Base-by-base conservation (phyloP, 2,888 invertebrate genomes). In the Prosopocoilus inquinatus region DNA sequence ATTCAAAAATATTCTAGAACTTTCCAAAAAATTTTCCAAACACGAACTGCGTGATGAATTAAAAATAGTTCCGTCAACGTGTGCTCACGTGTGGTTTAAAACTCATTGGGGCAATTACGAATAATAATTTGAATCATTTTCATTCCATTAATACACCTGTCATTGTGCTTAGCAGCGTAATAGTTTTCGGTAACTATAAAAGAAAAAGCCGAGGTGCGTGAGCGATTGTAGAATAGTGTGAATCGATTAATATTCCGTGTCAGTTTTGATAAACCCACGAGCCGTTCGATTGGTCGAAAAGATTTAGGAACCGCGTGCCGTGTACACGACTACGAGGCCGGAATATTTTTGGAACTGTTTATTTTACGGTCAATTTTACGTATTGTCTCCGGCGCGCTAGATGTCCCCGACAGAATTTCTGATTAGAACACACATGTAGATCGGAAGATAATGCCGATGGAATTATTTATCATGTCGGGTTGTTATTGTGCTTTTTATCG, bases 361-460 rank as follows among this genome's bases (percentile, higher is more conserved):
- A 57, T 57, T 60, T 61, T 53, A 59, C 47, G 51, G 49, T 34
- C 39, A 47, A 28, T 39, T 61, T 57, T 53, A 51, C 50, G 50
- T 59, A 60, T 62, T 65, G 66, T 68, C 67, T 66, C 66, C 60
- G 33, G 66, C 68, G 68, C 67, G 65, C 66, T 51, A 16, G 60
- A 69, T 64, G 65, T 63, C 62, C 57, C 59, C 64, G 63, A 61
- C 64, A 64, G 70, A 67, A 71, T 71, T 67, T 64, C 58, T 70
- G 69, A 71, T 71, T 70, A 67, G 71, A 65, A 70, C 70, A 69
- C 70, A 71, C 70, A 70, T 69, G 70, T 67, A 63, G 72, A 72
- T 71, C 52, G 63, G 53, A 57, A 67, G 68, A 70, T 69, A 70
- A 67, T 61, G 60, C 61, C 57, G 57, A 57, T 59, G 52, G 62